Evolutionary conservation across 2,113 vertebrate species (phyloP), one percentile per base, ranked within the genome.

Genomic region (Pseudonaja textilis): DNA sequence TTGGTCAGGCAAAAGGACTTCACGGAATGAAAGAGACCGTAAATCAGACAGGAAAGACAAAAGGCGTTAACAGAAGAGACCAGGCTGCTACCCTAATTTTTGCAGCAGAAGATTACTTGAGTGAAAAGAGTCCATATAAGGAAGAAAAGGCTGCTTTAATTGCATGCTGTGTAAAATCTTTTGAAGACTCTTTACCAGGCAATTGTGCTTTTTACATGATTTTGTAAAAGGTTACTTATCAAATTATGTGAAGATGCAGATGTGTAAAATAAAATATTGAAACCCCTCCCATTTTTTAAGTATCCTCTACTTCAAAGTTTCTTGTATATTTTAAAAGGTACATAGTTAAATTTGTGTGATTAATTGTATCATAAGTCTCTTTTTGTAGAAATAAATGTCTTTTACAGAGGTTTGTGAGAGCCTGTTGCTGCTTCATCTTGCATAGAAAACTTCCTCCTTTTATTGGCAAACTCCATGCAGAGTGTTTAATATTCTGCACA

Each of bases 21-120:
- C 98, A 85, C 98, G 98, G 91, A 98, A 97, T 94, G 98, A 99
- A 96, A 98, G 98, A 98, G 99, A 99, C 95, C 99, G 98, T 97
- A 99, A 99, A 98, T 98, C 99, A 97, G 99, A 99, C 97, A 99
- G 99, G 97, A 99, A 99, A 97, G 99, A 99, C 97, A 99, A 99
- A 97, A 98, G 99, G 97, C 99, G 98, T 97, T 99, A 96, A 98
- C 96, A 97, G 97, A 98, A 97, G 98, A 98, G 98, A 95, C 97
- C 97, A 97, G 96, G 96, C 97, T 97, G 94, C 97, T 98, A 97
- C 97, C 96, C 97, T 97, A 97, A 96, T 95, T 91, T 98, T 97
- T 97, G 96, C 98, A 98, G 97, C 97, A 54, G 98, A 98, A 98
- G 97, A 98, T 97, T 97, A 97, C 97, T 96, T 98, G 97, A 97